Percentiles rank a stretch among this genome's conserved stretches.
phyloP scores from a whole-genome alignment of 92 coral and sea anemone genomes.

The Palythoa grandis region DNA sequence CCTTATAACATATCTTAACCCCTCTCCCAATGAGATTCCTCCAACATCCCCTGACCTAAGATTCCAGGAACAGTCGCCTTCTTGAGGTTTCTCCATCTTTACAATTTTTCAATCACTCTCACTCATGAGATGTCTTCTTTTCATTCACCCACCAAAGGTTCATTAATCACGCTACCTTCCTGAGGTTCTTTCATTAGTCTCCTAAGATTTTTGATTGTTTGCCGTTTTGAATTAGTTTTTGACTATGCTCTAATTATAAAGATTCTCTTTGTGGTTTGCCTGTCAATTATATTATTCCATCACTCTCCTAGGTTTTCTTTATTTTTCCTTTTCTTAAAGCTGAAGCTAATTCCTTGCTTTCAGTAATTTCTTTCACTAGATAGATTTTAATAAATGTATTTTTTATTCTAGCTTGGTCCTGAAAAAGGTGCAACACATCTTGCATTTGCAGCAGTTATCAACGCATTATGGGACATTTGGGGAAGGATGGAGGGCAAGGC shows the following conservation, averaged over 20 bases:
- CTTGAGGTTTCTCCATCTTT: too few species aligned
- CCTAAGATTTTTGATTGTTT: background rate
- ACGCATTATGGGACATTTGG: slow-evolving; percentile 98
- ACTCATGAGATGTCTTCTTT: too few species aligned
- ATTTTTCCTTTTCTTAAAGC: background rate
- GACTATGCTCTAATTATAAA: background rate
- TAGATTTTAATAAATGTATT: background rate
- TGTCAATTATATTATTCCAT: background rate
- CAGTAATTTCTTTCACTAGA: background rate
- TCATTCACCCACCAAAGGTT: background rate
- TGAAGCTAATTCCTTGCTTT: background rate
- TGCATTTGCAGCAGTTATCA: slow-evolving; percentile 89
- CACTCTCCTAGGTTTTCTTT: background rate
- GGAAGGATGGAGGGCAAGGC: slow-evolving; percentile 95
- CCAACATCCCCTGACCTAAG: too few species aligned
- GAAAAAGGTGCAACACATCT: slow-evolving; percentile 94
- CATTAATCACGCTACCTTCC: background rate
- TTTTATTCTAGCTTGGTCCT: slow-evolving; percentile 85
- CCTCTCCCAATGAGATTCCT: too few species aligned
- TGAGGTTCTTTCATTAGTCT: background rate
- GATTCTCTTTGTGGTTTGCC: background rate
- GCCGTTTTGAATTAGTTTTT: background rate
- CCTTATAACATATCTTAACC: too few species aligned
- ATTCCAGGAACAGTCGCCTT: too few species aligned
- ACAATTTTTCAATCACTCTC: too few species aligned